Percentiles rank a stretch among this genome's conserved stretches.
These are phyloP conservation scores for Centropus unirufus DNA, from an alignment of 2,113 vertebrate species.

Conservation along the genomic window DNA sequence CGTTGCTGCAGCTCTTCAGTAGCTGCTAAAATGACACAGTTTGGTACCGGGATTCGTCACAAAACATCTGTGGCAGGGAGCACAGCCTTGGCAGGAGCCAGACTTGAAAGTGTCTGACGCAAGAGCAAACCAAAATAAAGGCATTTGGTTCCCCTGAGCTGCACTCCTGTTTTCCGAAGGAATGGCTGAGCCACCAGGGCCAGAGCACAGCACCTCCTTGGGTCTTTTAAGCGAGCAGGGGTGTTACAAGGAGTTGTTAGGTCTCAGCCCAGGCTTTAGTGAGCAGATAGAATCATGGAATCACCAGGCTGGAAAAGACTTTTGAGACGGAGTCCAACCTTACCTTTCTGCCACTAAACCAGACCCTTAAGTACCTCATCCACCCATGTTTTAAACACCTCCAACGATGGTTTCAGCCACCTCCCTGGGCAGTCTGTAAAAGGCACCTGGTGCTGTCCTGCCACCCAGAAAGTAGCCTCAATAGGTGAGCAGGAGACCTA, in stretches of 20 bases:
- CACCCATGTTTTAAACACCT: too few species aligned
- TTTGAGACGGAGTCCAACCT: too few species aligned
- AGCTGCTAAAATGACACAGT: slow-evolving; percentile 17
- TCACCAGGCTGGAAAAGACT: too few species aligned
- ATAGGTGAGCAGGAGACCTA: background rate
- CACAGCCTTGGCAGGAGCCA: background rate
- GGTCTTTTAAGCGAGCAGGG: background rate
- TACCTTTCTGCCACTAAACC: too few species aligned
- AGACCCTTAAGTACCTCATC: too few species aligned
- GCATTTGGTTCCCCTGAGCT: background rate
- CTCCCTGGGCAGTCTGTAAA: background rate
- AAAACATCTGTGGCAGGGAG: background rate
- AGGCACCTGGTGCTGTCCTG: background rate
- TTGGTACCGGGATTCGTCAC: slow-evolving; percentile 12
- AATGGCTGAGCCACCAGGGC: background rate
- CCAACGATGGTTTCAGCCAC: too few species aligned
- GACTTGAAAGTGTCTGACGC: background rate
- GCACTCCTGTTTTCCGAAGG: background rate
- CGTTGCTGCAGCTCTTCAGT: background rate
- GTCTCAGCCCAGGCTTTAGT: background rate
- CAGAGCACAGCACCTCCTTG: background rate
- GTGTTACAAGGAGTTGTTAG: background rate
- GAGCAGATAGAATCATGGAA: background rate
- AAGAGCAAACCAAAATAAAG: background rate
- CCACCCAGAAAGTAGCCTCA: background rate